Percentiles rank a stretch among this genome's conserved stretches.
Evolutionary conservation across 2,888 invertebrate species (phyloP).

Genomic region (Apotomis turbidana): DNA sequence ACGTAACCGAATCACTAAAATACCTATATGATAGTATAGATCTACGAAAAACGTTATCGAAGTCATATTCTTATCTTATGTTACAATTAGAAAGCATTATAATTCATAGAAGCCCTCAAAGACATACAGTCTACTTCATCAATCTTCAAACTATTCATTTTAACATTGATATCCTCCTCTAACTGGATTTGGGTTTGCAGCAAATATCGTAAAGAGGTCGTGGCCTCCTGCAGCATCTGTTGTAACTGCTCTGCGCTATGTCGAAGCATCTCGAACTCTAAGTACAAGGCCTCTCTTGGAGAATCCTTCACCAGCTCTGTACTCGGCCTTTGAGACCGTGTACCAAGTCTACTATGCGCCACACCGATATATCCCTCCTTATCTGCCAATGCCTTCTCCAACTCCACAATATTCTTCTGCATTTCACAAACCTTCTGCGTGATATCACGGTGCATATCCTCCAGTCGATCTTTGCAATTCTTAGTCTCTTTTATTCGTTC

Average conservation of each 20-base stretch:
- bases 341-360: conserved; percentile 92
- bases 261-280: conserved; percentile 88
- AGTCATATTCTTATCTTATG: not conserved
- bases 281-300: conserved; percentile 89
- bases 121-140: conserved; percentile 97
- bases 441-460: conserved; percentile 91
- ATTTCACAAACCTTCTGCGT: conserved; percentile 89
- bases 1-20: too few relatives aligned
- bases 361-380: conserved; percentile 93
- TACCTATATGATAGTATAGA: too few relatives aligned
- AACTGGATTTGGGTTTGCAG: conserved; percentile 94
- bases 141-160: conserved; percentile 95
- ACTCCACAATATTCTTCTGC: conserved; percentile 88
- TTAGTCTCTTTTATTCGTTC: conserved; percentile 91
- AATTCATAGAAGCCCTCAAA: conserved; percentile 88
- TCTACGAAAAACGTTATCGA: not conserved
- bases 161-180: conserved; percentile 96
- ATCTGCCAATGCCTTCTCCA: conserved; percentile 90
- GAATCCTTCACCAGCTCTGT: conserved; percentile 93
- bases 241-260: conserved; percentile 87
- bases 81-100: conserved; percentile 86
- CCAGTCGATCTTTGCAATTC: conserved; percentile 90
- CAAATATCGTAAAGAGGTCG: conserved; percentile 90
- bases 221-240: conserved; percentile 88
- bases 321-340: conserved; percentile 90